These are phyloP conservation scores for Heptranchias perlo DNA, from an alignment of 2,113 vertebrate species.

Conservation along the genomic window DNA sequence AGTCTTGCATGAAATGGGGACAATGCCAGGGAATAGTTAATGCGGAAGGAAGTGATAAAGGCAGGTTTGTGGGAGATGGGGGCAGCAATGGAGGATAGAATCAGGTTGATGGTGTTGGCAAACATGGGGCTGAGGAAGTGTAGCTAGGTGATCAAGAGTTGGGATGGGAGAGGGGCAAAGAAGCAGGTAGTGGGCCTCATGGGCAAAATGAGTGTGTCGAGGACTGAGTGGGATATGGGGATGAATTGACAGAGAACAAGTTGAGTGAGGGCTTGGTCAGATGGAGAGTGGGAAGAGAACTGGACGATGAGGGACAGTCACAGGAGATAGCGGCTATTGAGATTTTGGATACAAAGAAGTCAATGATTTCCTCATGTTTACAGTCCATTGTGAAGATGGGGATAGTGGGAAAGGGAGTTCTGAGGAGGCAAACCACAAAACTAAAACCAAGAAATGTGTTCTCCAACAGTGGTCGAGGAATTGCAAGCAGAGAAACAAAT, in stretches of 20 bases:
- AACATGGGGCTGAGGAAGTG: not conserved
- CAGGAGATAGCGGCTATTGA: not conserved
- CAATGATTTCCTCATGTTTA: not conserved
- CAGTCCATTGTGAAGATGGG: not conserved
- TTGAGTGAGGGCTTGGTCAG: not conserved
- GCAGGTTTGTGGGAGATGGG: not conserved
- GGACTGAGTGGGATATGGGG: not conserved
- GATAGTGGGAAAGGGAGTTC: not conserved
- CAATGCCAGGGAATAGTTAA: not conserved
- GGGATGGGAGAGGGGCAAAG: not conserved
- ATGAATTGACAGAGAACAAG: not conserved
- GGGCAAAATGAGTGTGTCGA: not conserved
- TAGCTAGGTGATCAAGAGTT: not conserved
- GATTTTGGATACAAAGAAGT: not conserved
- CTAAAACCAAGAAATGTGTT: slow-evolving; percentile 3
- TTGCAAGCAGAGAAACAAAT: slow-evolving; percentile 53
- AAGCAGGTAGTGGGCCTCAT: not conserved
- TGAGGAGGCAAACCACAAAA: not conserved
- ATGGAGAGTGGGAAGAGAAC: not conserved
- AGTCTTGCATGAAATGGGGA: not conserved
- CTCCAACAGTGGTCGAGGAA: slow-evolving; percentile 47
- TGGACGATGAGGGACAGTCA: not conserved
- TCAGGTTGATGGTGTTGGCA: not conserved
- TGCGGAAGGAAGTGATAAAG: not conserved
- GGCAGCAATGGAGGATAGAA: not conserved